Conservation (phyloP, 2,113 vertebrate genomes). For the Mixornis gularis region DNA sequence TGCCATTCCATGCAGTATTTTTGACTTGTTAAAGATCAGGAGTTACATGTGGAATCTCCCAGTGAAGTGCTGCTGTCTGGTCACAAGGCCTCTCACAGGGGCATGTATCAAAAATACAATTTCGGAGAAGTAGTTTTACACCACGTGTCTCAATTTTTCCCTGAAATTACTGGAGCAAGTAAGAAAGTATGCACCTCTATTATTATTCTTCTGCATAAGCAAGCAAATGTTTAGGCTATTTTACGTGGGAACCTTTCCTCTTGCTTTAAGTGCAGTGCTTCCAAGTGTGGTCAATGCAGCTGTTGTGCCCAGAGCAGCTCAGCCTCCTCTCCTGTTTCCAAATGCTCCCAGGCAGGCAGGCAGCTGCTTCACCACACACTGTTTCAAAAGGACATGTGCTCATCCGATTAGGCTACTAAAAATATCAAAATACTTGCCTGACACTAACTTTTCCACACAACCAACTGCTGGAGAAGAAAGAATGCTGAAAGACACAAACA, state of each 20-base stretch:
- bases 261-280: neutral
- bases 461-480: neutral
- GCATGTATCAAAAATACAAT: accelerated
- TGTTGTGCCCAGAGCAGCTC: neutral
- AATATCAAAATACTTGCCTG: conserved; percentile 21
- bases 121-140: neutral
- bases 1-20: neutral
- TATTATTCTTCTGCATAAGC: neutral
- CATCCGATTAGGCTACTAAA: conserved; percentile 55
- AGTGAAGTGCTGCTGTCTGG: neutral
- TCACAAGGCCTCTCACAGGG: neutral
- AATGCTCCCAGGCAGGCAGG: neutral
- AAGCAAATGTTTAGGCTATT: neutral
- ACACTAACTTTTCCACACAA: neutral
- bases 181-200: neutral
- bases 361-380: conserved; percentile 1
- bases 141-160: neutral
- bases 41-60: neutral
- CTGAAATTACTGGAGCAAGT: neutral
- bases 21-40: neutral
- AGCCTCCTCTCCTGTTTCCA: neutral
- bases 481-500: neutral
- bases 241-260: neutral
- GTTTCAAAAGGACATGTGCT: neutral
- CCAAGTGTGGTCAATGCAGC: conserved; percentile 1